Evolutionary conservation across 2,888 invertebrate species (phyloP).

Genomic region (Anodontia alba): DNA sequence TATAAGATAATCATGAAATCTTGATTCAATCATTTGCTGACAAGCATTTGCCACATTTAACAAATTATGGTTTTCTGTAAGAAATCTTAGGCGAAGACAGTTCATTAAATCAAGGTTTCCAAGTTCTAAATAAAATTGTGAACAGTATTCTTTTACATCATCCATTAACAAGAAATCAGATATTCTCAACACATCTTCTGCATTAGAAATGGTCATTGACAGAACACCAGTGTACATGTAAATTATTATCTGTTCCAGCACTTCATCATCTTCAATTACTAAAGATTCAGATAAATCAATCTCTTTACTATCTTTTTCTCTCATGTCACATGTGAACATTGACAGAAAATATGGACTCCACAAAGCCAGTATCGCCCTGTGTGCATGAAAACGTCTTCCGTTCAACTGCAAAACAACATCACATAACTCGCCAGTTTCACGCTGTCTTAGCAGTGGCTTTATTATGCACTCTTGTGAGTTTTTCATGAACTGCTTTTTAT

Average conservation of each 20-base stretch:
- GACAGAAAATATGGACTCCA: conserved; percentile 83
- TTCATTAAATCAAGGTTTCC: conserved; percentile 82
- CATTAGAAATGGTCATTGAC: conserved; percentile 75
- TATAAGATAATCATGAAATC: conserved; percentile 82
- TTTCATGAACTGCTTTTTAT: conserved; percentile 77
- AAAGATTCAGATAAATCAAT: conserved; percentile 81
- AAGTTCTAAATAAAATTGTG: conserved; percentile 80
- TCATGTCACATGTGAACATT: conserved; percentile 83
- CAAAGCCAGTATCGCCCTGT: conserved; percentile 79
- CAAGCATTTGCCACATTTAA: conserved; percentile 76
- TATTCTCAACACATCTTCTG: conserved; percentile 80
- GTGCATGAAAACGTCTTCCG: conserved; percentile 74
- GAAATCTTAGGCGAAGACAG: conserved; percentile 76
- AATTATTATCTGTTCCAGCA: conserved; percentile 78
- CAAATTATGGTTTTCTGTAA: conserved; percentile 81
- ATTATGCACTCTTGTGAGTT: conserved; percentile 78
- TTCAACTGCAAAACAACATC: conserved; percentile 78
- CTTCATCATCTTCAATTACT: conserved; percentile 76
- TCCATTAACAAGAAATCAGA: conserved; percentile 82
- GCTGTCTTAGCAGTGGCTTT: conserved; percentile 77
- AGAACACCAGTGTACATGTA: conserved; percentile 82
- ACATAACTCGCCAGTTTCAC: conserved; percentile 82
- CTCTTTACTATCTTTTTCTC: conserved; percentile 75
- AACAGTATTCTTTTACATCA: conserved; percentile 82
- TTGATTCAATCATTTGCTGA: conserved; percentile 77